Evolutionary conservation across 2,797 vertebrate genomes (phyloP).

Genomic region (Pelodytes ibericus): DNA sequence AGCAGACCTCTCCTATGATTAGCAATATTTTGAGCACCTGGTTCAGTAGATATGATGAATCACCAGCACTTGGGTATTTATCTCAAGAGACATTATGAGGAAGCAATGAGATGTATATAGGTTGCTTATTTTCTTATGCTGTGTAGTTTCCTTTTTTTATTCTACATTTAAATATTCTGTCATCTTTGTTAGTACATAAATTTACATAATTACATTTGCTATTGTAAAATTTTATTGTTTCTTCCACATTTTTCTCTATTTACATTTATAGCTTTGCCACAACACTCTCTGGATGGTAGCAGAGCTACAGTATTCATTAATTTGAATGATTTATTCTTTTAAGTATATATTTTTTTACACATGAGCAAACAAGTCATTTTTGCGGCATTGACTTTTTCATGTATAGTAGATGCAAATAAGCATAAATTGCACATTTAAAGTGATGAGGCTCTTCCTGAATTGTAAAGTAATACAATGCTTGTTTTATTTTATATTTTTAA

Average conservation of each 20-base stretch:
- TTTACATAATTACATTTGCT: conserved; percentile 36
- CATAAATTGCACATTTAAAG: not conserved
- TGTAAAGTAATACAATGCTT: too few species aligned
- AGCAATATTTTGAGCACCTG: conserved; percentile 53
- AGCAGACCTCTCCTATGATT: conserved; percentile 45
- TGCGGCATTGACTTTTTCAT: not conserved
- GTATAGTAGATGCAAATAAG: not conserved
- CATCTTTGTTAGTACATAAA: conserved; percentile 19
- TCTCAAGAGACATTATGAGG: conserved; percentile 40
- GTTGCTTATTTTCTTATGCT: conserved; percentile 39
- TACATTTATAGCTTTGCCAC: not conserved
- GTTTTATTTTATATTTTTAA: too few species aligned
- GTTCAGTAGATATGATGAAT: conserved; percentile 51
- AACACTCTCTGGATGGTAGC: not conserved
- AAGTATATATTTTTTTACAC: too few species aligned
- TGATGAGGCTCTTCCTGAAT: too few species aligned
- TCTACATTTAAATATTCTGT: conserved; percentile 45
- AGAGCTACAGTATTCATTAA: conserved; percentile 29
- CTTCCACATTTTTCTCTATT: conserved; percentile 22
- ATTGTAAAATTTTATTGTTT: conserved; percentile 28
- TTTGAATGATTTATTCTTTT: conserved; percentile 36
- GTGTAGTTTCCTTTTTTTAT: conserved; percentile 29
- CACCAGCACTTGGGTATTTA: conserved; percentile 41
- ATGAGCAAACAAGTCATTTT: not conserved
- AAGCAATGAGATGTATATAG: conserved; percentile 31